These are phyloP conservation scores for Conopomorpha cramerella DNA, from an alignment of 1,140 invertebrate genomes.

Conservation along the genomic window DNA sequence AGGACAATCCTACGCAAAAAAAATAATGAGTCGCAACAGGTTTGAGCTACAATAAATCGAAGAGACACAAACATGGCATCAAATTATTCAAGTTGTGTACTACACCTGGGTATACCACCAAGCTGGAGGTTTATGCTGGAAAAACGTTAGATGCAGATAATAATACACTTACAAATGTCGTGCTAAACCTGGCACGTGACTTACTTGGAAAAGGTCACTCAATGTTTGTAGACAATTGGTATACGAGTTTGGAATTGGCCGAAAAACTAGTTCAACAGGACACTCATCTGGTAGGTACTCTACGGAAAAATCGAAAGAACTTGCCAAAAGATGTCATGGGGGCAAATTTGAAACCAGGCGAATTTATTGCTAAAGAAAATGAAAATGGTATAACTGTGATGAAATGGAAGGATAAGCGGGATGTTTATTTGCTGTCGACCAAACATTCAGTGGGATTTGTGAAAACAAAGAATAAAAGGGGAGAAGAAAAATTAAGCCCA, in stretches of 20 bases:
- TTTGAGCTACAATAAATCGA: conserved; percentile 30
- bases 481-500: conserved; percentile 19
- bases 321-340: conserved; percentile 27
- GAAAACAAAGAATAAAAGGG: conserved; percentile 9
- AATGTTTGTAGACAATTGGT: conserved; percentile 40
- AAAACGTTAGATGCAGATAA: conserved; percentile 20
- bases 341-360: conserved; percentile 31
- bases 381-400: conserved; percentile 32
- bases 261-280: conserved; percentile 26
- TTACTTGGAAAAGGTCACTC: conserved; percentile 22
- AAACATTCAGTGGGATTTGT: conserved; percentile 22
- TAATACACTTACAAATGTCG: conserved; percentile 16
- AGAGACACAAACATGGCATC: conserved; percentile 35
- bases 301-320: conserved; percentile 30
- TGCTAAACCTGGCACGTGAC: conserved; percentile 15
- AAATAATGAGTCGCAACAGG: conserved; percentile 12
- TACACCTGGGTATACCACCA: conserved; percentile 26
- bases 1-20: conserved; percentile 12
- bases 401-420: conserved; percentile 43
- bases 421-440: conserved; percentile 36
- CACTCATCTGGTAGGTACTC: conserved; percentile 46
- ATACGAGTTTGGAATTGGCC: conserved; percentile 32
- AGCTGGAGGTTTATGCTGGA: conserved; percentile 25
- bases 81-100: conserved; percentile 37
- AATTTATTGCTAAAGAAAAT: conserved; percentile 26